Percentiles rank a stretch among this genome's conserved stretches.
phyloP scores from a whole-genome alignment of 1,140 invertebrate genomes.

The Caenorhabditis inopinata region DNA sequence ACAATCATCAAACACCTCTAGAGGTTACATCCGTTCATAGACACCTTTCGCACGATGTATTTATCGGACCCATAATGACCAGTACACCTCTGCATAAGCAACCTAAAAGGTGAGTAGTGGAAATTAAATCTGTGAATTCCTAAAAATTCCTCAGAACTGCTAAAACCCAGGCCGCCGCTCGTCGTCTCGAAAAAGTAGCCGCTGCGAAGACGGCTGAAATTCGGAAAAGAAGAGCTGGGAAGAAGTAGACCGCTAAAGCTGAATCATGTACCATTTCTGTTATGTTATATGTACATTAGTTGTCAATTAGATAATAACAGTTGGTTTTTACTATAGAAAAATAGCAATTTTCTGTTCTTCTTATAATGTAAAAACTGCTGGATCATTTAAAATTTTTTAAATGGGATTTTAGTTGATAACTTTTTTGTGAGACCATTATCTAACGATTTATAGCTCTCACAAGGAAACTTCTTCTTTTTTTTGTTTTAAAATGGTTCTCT shows the following conservation, averaged over 20 bases:
- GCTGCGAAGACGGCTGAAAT: background rate
- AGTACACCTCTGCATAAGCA: background rate
- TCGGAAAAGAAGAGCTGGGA: background rate
- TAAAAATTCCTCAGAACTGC: no score
- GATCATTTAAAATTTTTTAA: no score
- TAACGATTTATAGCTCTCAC: no score
- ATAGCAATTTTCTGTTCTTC: background rate
- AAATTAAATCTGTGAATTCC: background rate
- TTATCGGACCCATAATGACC: background rate
- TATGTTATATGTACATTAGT: background rate
- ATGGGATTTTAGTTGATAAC: no score
- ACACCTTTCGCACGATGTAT: background rate
- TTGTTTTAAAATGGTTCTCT: no score
- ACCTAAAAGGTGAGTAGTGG: no score
- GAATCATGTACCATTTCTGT: background rate
- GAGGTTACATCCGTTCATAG: background rate
- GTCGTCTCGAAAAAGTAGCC: background rate
- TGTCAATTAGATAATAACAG: no score
- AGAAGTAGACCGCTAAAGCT: background rate
- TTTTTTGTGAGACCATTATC: no score
- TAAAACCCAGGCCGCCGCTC: background rate
- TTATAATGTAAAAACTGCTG: no score
- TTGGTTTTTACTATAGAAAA: background rate
- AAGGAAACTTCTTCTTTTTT: no score
- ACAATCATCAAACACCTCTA: background rate